Percentiles rank a stretch among this genome's conserved stretches.
phyloP scores from a whole-genome alignment of 1,140 invertebrate species.

The Drosophila lowei region DNA sequence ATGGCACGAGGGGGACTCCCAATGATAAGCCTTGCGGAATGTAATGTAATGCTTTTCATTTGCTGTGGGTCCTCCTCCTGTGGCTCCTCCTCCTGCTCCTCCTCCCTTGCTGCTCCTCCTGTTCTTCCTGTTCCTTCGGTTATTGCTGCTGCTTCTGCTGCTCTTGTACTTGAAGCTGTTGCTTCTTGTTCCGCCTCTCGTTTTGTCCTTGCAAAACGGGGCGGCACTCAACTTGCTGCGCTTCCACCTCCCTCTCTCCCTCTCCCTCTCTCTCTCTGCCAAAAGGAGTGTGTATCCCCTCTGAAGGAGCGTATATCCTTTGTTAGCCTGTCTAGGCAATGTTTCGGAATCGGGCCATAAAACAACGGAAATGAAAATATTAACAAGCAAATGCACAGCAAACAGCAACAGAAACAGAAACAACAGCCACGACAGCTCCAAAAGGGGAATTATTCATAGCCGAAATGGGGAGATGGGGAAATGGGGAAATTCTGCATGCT shows the following conservation, averaged over 20 bases:
- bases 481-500: slow-evolving; percentile 61
- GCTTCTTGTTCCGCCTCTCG: slow-evolving; percentile 42
- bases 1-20: too few species aligned
- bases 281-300: not conserved
- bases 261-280: not conserved
- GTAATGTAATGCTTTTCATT: slow-evolving; percentile 55
- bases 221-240: slow-evolving; percentile 58
- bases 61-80: too few species aligned
- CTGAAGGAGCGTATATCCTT: not conserved
- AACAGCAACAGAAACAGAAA: slow-evolving; percentile 38
- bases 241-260: not conserved
- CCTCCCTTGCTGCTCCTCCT: too few species aligned
- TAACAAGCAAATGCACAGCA: slow-evolving; percentile 79
- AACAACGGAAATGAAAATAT: slow-evolving; percentile 83
- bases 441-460: slow-evolving; percentile 73
- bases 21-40: slow-evolving; percentile 56
- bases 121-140: too few species aligned
- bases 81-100: too few species aligned
- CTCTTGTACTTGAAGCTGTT: slow-evolving; percentile 68
- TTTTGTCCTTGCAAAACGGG: slow-evolving; percentile 64
- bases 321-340: slow-evolving; percentile 50
- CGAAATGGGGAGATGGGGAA: slow-evolving; percentile 44
- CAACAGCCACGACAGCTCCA: slow-evolving; percentile 19
- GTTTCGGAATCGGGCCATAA: slow-evolving; percentile 72
- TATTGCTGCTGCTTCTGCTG: too few species aligned